Conservation (phyloP, 2,888 invertebrate genomes). For the Alloscopus bannaensis region DNA sequence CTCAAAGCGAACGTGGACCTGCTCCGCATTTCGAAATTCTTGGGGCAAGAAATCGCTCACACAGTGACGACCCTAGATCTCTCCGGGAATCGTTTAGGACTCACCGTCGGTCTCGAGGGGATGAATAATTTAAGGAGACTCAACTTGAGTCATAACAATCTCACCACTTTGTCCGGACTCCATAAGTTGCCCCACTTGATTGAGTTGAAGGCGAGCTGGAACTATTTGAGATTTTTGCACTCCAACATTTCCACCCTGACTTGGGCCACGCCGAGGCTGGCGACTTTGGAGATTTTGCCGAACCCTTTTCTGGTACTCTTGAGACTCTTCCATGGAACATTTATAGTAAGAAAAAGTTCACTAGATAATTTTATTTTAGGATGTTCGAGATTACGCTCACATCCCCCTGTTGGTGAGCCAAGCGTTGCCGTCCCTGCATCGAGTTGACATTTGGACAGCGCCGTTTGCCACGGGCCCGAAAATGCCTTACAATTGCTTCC, state of each 20-base stretch:
- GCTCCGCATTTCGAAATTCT: constrained; percentile 63
- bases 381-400: constrained; percentile 70
- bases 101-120: constrained; percentile 68
- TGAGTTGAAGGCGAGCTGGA: constrained; percentile 72
- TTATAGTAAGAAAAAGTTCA: constrained; percentile 1
- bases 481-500: constrained; percentile 55
- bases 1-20: constrained; percentile 63
- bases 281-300: constrained; percentile 69
- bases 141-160: constrained; percentile 71
- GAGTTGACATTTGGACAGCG: constrained; percentile 70
- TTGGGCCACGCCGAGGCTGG: constrained; percentile 66
- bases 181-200: constrained; percentile 67
- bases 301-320: constrained; percentile 71
- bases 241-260: constrained; percentile 68
- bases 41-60: constrained; percentile 63
- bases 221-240: constrained; percentile 69
- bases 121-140: constrained; percentile 67
- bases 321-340: not conserved
- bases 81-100: constrained; percentile 68
- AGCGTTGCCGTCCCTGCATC: constrained; percentile 65
- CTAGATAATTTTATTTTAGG: constrained; percentile 46
- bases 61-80: constrained; percentile 69
- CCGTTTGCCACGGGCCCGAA: constrained; percentile 53
- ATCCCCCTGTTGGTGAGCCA: constrained; percentile 68
- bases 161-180: constrained; percentile 70